phyloP scores from a whole-genome alignment of 2,113 vertebrate species.

The Cavia porcellus region DNA sequence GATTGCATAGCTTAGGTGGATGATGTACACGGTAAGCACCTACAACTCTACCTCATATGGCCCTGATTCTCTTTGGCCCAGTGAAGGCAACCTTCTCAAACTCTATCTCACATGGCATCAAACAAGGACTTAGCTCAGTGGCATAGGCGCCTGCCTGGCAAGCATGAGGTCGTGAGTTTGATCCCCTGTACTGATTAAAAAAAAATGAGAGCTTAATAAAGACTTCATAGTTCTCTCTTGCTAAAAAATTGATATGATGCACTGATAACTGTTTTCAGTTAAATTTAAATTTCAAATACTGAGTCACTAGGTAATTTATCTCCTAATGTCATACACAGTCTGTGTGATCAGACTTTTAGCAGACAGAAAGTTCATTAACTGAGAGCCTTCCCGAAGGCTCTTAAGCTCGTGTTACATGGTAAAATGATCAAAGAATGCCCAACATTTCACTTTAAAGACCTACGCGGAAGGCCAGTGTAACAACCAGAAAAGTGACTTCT shows the following conservation, averaged over 20 bases:
- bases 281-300: neutral
- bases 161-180: too few species aligned
- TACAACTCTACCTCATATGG: neutral
- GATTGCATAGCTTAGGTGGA: neutral
- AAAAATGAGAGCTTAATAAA: neutral
- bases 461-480: neutral
- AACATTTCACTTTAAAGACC: neutral
- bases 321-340: neutral
- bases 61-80: neutral
- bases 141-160: too few species aligned
- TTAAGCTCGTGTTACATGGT: neutral
- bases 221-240: neutral
- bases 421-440: neutral
- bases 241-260: neutral
- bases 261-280: neutral
- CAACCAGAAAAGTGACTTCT: neutral
- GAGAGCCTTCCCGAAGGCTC: neutral
- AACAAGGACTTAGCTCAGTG: neutral
- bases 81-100: neutral
- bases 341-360: neutral
- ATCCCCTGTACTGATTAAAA: too few species aligned
- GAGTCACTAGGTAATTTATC: neutral
- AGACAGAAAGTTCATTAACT: neutral
- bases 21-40: neutral
- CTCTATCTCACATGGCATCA: neutral